Evolutionary conservation across 2,797 vertebrate species (phyloP).

Genomic region (Poliocrania exsul): DNA sequence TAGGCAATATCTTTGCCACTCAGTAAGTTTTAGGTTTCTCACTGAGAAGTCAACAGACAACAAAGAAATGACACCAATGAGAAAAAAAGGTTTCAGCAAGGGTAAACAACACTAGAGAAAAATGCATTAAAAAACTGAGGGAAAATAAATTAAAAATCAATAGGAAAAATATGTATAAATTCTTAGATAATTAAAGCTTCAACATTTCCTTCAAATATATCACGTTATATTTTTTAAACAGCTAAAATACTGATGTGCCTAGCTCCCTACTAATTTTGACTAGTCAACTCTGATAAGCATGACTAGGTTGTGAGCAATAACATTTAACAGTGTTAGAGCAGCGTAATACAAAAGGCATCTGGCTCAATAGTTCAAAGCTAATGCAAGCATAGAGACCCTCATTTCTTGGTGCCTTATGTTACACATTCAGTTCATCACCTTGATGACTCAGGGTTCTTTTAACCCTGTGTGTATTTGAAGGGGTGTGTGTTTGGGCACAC

Average conservation of each 20-base stretch:
- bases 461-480: background rate
- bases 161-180: background rate
- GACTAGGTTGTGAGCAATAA: background rate
- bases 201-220: background rate
- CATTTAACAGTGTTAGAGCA: background rate
- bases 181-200: background rate
- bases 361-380: background rate
- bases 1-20: background rate
- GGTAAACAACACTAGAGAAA: background rate
- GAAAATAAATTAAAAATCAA: background rate
- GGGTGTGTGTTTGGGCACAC: background rate
- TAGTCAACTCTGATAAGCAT: background rate
- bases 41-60: background rate
- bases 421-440: background rate
- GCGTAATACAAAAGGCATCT: background rate
- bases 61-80: background rate
- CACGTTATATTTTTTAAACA: background rate
- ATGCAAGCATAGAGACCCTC: background rate
- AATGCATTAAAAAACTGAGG: background rate
- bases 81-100: background rate
- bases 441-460: background rate
- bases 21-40: background rate
- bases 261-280: background rate
- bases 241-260: background rate
- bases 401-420: background rate